Conservation (phyloP, 2,113 vertebrate genomes). For the Hirundichthys speculiger region DNA sequence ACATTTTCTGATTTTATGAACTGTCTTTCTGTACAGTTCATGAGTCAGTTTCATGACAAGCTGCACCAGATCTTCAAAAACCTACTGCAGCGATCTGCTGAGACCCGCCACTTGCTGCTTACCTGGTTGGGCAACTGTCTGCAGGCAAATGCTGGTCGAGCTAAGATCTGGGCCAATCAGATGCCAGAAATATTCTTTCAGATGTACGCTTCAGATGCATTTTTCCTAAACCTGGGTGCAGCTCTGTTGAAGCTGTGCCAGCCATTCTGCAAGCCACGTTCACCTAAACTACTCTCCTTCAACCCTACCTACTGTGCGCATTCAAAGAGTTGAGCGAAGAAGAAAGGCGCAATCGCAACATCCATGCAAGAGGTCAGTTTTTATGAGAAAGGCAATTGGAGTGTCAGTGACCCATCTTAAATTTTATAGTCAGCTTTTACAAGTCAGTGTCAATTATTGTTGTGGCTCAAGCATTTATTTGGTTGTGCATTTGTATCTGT, state of each 20-base stretch:
- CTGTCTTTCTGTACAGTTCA: constrained; percentile 81
- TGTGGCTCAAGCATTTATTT: too few species aligned
- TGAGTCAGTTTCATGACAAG: constrained; percentile 97
- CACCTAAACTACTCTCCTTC: constrained; percentile 91
- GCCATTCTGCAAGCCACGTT: constrained; percentile 94
- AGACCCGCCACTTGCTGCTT: constrained; percentile 92
- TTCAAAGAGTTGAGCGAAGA: constrained; percentile 94
- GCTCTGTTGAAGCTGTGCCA: constrained; percentile 95
- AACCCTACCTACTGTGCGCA: constrained; percentile 94
- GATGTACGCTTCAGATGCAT: constrained; percentile 95
- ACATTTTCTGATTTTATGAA: background rate
- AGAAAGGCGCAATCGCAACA: constrained; percentile 89
- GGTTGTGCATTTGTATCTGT: too few species aligned
- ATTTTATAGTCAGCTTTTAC: too few species aligned
- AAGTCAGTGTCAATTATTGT: too few species aligned
- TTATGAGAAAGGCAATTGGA: background rate
- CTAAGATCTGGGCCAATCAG: constrained; percentile 99
- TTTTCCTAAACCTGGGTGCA: constrained; percentile 95
- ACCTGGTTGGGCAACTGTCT: constrained; percentile 96
- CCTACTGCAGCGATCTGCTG: constrained; percentile 90
- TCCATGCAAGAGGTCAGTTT: constrained; percentile 89
- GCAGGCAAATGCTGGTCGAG: constrained; percentile 90
- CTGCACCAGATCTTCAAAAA: constrained; percentile 95
- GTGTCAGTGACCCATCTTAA: too few species aligned
- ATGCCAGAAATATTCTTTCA: constrained; percentile 98